Evolutionary conservation across 2,797 vertebrate genomes (phyloP).

Genomic region (Pterois miles): DNA sequence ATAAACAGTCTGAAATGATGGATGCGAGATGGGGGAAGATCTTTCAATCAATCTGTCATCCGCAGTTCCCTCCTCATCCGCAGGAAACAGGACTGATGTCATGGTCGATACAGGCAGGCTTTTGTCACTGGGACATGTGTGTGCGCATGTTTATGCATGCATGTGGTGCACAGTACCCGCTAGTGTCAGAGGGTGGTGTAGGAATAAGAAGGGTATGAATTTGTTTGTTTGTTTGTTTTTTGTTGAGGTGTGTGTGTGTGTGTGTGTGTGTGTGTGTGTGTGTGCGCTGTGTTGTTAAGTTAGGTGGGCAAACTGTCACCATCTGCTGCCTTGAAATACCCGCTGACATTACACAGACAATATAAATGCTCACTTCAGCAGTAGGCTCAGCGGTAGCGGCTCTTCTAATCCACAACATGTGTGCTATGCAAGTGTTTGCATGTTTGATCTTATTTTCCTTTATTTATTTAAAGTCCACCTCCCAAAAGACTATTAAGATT

Average conservation of each 20-base stretch:
- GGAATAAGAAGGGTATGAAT: not conserved
- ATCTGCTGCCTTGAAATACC: constrained; percentile 66
- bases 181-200: not conserved
- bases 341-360: constrained; percentile 57
- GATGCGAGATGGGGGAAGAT: constrained; percentile 52
- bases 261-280: constrained; percentile 2
- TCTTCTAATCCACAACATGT: constrained; percentile 37
- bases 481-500: not conserved
- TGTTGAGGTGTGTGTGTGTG: not conserved
- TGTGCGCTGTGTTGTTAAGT: constrained; percentile 36
- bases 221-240: not conserved
- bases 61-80: constrained; percentile 62
- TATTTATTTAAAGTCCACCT: not conserved
- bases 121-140: constrained; percentile 25
- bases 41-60: constrained; percentile 81
- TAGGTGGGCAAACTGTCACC: constrained; percentile 60
- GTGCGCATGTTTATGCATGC: constrained; percentile 13
- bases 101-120: constrained; percentile 45
- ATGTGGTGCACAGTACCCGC: not conserved
- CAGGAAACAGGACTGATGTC: constrained; percentile 70
- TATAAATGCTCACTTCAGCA: constrained; percentile 53
- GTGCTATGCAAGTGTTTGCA: constrained; percentile 15
- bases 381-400: constrained; percentile 24
- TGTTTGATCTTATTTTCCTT: constrained; percentile 9
- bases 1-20: constrained; percentile 59